phyloP scores from a whole-genome alignment of 1,140 invertebrate genomes.

The Trissolcus basalis region DNA sequence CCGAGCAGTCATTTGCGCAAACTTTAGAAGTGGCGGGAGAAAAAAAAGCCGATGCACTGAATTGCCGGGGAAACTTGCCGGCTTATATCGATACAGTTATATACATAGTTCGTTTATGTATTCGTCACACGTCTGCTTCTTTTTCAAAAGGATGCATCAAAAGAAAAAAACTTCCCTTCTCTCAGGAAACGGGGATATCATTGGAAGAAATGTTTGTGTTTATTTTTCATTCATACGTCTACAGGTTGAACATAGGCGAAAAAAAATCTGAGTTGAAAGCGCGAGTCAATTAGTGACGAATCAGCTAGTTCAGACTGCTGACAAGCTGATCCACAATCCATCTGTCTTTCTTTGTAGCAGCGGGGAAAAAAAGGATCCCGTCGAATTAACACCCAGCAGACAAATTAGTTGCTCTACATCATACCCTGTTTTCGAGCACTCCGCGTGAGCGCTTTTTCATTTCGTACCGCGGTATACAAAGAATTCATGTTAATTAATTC shows the following conservation, averaged over 20 bases:
- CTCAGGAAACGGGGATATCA: not conserved
- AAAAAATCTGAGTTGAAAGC: not conserved
- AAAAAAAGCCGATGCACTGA: constrained; percentile 36
- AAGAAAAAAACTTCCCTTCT: constrained; percentile 28
- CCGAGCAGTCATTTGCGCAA: constrained; percentile 32
- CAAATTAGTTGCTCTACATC: too few relatives aligned
- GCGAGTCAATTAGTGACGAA: constrained; percentile 14
- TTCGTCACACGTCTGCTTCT: constrained; percentile 36
- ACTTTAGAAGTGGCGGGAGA: constrained; percentile 23
- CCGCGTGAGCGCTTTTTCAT: too few relatives aligned
- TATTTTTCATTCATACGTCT: not conserved
- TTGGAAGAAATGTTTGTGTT: constrained; percentile 8
- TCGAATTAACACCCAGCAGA: too few relatives aligned
- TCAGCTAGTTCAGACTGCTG: constrained; percentile 6
- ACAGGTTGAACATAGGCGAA: not conserved
- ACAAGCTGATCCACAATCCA: constrained; percentile 22
- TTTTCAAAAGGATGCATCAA: constrained; percentile 3
- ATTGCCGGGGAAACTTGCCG: constrained; percentile 32
- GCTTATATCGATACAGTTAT: constrained; percentile 26
- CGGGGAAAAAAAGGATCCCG: too few relatives aligned
- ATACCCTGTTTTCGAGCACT: too few relatives aligned
- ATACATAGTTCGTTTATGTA: constrained; percentile 11
- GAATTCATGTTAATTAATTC: too few relatives aligned
- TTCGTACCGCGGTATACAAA: too few relatives aligned
- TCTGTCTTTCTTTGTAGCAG: constrained; percentile 27